A percentile compares a stretch with the other conserved stretches of the same genome.
Evolutionary conservation across 2,888 invertebrate species (phyloP).

Genomic region (Nomada ferruginata): DNA sequence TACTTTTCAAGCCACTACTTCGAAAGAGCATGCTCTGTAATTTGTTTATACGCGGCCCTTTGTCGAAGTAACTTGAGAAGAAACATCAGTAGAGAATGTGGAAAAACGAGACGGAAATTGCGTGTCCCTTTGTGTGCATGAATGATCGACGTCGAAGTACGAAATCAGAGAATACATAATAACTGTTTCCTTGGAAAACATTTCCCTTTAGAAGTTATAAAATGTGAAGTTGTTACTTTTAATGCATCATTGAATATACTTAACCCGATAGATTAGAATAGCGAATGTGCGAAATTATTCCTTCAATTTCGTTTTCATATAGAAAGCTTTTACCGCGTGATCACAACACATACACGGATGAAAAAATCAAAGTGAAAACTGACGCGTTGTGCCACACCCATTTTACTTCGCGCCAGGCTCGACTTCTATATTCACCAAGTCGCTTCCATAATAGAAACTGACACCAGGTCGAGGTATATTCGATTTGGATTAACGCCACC

Average conservation of each 20-base stretch:
- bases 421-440: constrained; percentile 28
- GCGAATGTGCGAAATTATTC: too few relatives aligned
- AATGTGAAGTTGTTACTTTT: too few relatives aligned
- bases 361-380: not conserved
- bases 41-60: constrained; percentile 53
- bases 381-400: constrained; percentile 18
- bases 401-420: constrained; percentile 12
- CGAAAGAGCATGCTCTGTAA: constrained; percentile 33
- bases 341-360: too few relatives aligned
- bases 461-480: constrained; percentile 61
- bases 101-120: constrained; percentile 20
- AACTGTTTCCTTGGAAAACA: not conserved
- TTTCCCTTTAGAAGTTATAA: not conserved
- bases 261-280: too few relatives aligned
- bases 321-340: too few relatives aligned
- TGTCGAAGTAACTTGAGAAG: constrained; percentile 7
- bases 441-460: constrained; percentile 58
- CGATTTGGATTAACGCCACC: constrained; percentile 78
- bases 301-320: too few relatives aligned
- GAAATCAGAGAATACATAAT: not conserved
- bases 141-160: constrained; percentile 3
- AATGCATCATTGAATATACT: too few relatives aligned
- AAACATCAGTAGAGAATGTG: not conserved
- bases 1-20: constrained; percentile 41
- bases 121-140: not conserved